phyloP scores from a whole-genome alignment of 1,140 invertebrate genomes.

The Apis florea region DNA sequence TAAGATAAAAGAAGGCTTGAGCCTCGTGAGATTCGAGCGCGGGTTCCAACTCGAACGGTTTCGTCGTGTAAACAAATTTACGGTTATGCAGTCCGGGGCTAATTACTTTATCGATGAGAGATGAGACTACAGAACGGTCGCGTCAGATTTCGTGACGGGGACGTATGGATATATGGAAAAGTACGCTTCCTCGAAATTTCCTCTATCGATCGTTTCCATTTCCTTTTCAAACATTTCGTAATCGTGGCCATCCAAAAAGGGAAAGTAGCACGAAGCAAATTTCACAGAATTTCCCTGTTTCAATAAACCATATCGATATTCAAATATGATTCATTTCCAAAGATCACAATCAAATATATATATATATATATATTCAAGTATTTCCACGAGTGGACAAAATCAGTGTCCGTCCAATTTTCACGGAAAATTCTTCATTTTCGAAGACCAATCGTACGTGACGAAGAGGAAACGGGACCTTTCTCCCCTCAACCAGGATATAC shows the following conservation, averaged over 20 bases:
- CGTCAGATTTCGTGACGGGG: not conserved
- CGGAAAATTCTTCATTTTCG: constrained; percentile 28
- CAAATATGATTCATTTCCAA: too few species aligned
- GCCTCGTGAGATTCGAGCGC: not conserved
- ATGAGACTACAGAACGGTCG: not conserved
- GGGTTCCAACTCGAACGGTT: not conserved
- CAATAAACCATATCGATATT: too few species aligned
- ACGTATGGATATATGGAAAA: not conserved
- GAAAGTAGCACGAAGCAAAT: too few species aligned
- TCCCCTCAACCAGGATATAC: not conserved
- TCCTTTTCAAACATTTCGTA: too few species aligned
- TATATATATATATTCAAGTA: too few species aligned
- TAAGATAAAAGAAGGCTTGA: constrained; percentile 47
- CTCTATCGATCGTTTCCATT: too few species aligned
- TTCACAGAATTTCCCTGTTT: too few species aligned
- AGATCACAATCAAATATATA: too few species aligned
- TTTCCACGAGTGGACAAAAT: not conserved
- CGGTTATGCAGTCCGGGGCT: too few species aligned
- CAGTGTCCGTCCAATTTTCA: too few species aligned
- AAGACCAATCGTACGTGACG: constrained; percentile 22
- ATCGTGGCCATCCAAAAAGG: too few species aligned
- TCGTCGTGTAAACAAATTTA: not conserved
- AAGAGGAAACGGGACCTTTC: constrained; percentile 33
- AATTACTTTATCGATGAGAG: not conserved
- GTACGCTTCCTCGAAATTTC: not conserved